phyloP scores from a whole-genome alignment of 2,888 invertebrate species.

The Sarcophaga rosellei region DNA sequence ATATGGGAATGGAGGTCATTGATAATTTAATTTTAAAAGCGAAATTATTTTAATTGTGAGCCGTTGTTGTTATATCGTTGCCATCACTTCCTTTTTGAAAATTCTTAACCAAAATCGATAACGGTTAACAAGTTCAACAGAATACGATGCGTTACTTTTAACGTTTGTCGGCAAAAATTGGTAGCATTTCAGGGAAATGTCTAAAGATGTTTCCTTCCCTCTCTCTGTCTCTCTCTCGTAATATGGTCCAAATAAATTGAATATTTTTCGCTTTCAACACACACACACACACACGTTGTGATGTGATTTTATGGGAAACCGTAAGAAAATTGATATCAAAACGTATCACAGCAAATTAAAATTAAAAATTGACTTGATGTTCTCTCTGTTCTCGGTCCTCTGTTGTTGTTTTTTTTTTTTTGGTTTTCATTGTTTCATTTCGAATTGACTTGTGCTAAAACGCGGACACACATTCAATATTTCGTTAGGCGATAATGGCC shows the following conservation, averaged over 20 bases:
- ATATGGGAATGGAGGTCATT: slow-evolving; percentile 2
- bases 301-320: slow-evolving; percentile 39
- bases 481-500: slow-evolving; percentile 65
- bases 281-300: background rate
- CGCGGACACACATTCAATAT: slow-evolving; percentile 58
- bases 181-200: slow-evolving; percentile 36
- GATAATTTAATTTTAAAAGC: slow-evolving; percentile 14
- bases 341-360: slow-evolving; percentile 73
- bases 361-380: slow-evolving; percentile 66
- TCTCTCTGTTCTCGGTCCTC: slow-evolving; percentile 14
- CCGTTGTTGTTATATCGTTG: background rate
- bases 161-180: slow-evolving; percentile 49
- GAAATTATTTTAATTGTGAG: slow-evolving; percentile 48
- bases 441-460: slow-evolving; percentile 64
- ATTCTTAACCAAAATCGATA: slow-evolving; percentile 32
- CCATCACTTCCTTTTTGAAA: slow-evolving; percentile 42
- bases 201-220: no score
- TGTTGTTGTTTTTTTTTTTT: slow-evolving; percentile 10
- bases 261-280: background rate
- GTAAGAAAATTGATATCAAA: slow-evolving; percentile 68
- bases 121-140: slow-evolving; percentile 60
- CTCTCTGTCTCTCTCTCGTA: no score
- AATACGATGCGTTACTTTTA: slow-evolving; percentile 16
- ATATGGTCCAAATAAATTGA: background rate
- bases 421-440: background rate